Percentiles rank a stretch among this genome's conserved stretches.
These are phyloP conservation scores for Strix uralensis DNA, from an alignment of 2,113 vertebrate species.

Conservation along the genomic window DNA sequence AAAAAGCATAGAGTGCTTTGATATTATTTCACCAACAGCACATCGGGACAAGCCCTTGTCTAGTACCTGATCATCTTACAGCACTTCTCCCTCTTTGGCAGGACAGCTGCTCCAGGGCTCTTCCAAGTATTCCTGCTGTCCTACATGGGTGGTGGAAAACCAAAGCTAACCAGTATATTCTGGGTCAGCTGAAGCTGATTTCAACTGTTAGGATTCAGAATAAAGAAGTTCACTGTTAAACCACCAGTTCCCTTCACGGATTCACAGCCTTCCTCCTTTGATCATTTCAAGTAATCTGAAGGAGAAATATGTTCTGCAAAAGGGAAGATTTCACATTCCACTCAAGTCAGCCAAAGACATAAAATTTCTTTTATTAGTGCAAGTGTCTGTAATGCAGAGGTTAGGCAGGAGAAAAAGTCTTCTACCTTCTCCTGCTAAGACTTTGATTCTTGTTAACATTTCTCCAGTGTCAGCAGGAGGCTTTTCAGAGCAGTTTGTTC, in stretches of 20 bases:
- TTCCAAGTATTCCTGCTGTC: slow-evolving; percentile 51
- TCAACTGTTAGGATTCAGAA: not conserved
- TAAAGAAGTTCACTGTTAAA: not conserved
- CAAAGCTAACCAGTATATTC: slow-evolving; percentile 15
- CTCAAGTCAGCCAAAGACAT: not conserved
- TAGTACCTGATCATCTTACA: slow-evolving; percentile 63
- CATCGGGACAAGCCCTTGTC: slow-evolving; percentile 16
- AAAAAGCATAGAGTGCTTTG: slow-evolving; percentile 29
- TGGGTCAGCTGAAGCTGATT: not conserved
- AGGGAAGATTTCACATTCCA: not conserved
- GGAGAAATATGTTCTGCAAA: not conserved
- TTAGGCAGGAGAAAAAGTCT: not conserved
- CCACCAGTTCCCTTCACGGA: not conserved
- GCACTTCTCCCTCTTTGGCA: slow-evolving; percentile 62
- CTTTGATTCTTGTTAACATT: not conserved
- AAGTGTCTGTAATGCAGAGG: not conserved
- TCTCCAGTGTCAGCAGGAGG: not conserved
- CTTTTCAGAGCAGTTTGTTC: not conserved
- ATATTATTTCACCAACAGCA: not conserved
- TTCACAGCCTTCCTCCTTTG: not conserved
- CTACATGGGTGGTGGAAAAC: slow-evolving; percentile 3
- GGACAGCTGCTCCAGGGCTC: slow-evolving; percentile 64
- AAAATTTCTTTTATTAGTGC: not conserved
- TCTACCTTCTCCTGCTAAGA: not conserved
- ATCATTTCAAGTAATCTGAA: not conserved